Base-by-base conservation (phyloP, 2,888 invertebrate species). In the Alviniconcha strummeri region DNA sequence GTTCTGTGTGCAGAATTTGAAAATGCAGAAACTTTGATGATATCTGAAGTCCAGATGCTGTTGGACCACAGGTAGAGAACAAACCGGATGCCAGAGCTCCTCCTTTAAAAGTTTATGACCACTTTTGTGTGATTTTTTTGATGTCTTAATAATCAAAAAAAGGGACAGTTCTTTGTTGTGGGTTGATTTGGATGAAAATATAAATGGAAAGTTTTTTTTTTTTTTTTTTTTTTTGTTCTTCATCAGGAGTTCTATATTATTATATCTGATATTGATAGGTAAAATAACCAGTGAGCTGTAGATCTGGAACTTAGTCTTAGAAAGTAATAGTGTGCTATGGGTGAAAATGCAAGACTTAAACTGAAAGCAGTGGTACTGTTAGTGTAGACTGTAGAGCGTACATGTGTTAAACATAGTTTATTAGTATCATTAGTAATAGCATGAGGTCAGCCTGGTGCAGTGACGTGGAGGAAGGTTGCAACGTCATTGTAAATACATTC, bases 11-110 rank as follows among this genome's bases (percentile, higher is more conserved):
- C 90, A 92, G 99, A 99, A 94, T 99, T 99, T 94, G 99, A 99
- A 95, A 98, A 97, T 95, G 98, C 98, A 2, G 99, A 99, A 94
- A 99, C 99, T 0, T 94, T 99, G 84, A 95, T 99, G 82, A 98
- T 99, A 93, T 98, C 98, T 4, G 95, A 95, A 88, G 95, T 95
- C n/a, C 94, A 94, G 93, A 98, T 99, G 97, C 95, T 99, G 90
- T 94, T 99, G 90, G 98, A 99, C 93, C 99, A 99, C 94, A 96
- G 93, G 93, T 92, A 88, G 36, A 69, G 11, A 74, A 19, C n/a
- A 75, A 8, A 57, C 54, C 6, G 36, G 36, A 36, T 36, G 36
- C 36, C 36, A 36, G 36, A 36, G 36, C 36, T 3, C 36, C 17
- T 78, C 13, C 17, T n/a, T n/a, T 64, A 80, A 60, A 36, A 52